These are phyloP conservation scores for Lepidurus arcticus DNA, from an alignment of 1,140 invertebrate species.

Conservation along the genomic window DNA sequence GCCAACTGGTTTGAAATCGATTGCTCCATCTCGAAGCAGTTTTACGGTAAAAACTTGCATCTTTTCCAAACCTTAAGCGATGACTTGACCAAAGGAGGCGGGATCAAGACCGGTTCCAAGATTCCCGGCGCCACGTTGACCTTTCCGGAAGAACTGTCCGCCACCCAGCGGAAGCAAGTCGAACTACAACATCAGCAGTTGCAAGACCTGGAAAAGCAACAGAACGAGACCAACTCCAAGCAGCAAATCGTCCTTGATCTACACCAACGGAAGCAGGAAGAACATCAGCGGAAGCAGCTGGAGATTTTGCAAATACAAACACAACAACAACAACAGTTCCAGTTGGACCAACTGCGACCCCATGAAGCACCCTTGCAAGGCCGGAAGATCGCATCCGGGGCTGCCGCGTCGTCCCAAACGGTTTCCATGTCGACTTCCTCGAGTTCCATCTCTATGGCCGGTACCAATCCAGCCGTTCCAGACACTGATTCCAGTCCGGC, in stretches of 20 bases:
- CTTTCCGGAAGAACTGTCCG: background rate
- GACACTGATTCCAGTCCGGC: background rate
- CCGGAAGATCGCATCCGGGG: background rate
- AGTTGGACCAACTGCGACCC: conserved; percentile 4
- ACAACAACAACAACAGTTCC: background rate
- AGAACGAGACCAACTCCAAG: conserved; percentile 15
- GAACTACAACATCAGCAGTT: conserved; percentile 24
- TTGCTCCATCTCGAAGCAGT: conserved; percentile 69
- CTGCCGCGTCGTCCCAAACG: background rate
- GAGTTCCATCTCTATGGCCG: background rate
- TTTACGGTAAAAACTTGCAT: conserved; percentile 55
- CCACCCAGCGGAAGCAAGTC: conserved; percentile 26
- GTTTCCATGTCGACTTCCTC: conserved; percentile 2
- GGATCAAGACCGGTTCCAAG: background rate
- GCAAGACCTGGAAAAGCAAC: conserved; percentile 29
- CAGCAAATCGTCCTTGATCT: conserved; percentile 23
- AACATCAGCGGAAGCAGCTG: conserved; percentile 30
- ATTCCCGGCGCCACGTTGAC: background rate
- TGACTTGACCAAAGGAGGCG: background rate
- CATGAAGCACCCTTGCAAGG: background rate
- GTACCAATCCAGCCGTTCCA: background rate
- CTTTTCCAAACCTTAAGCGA: conserved; percentile 29
- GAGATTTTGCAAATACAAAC: background rate
- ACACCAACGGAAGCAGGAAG: conserved; percentile 22
- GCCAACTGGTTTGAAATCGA: conserved; percentile 84